Base-by-base conservation (phyloP, 2,888 invertebrate species). In the Acanthopleura granulata region DNA sequence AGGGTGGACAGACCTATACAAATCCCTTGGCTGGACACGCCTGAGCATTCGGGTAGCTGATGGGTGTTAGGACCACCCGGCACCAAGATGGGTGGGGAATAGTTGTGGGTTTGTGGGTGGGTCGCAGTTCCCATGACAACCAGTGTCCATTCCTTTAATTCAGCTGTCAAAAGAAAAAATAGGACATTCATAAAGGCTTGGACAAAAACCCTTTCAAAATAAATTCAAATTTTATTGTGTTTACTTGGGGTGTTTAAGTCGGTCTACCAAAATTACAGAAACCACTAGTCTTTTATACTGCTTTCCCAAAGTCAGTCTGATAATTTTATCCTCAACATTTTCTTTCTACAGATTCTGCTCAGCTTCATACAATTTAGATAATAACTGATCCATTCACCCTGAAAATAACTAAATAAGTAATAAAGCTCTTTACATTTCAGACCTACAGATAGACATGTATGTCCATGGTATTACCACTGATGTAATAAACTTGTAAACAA, bases 141-240 rank as follows among this genome's bases (percentile, higher is more conserved):
- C 73, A 88, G 79, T n/a, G 84, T 82, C 86, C 86, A 88, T 66
- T 86, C 84, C 74, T 85, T 85, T 69, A 88, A 77, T 77, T 88
- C 86, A 62, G 86, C 88, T 88, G 84, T 11, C 82, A 84, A 57
- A 71, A 14, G 4, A 61, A 73, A 18, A 49, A 18, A 51, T 62
- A 18, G 62, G 22, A 49, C n/a, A 29, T 72, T n/a, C 40, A 18
- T 29, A 49, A n/a, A 49, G 62, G 51, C 25, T 61, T 22, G n/a
- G 15, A n/a, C 49, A n/a, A 0, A 22, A 25, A 16, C 12, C n/a
- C 40, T 62, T 0, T 66, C 25, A 71, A 71, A 22, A 22, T 40
- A 71, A 71, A 16, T 40, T 40, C 40, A 40, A 40, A 40, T 40
- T 40, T 40, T 6, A 9, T 40, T 9, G 9, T 6, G 9, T 40